phyloP scores from a whole-genome alignment of 2,797 vertebrate species.

The Bovichtus variegatus region DNA sequence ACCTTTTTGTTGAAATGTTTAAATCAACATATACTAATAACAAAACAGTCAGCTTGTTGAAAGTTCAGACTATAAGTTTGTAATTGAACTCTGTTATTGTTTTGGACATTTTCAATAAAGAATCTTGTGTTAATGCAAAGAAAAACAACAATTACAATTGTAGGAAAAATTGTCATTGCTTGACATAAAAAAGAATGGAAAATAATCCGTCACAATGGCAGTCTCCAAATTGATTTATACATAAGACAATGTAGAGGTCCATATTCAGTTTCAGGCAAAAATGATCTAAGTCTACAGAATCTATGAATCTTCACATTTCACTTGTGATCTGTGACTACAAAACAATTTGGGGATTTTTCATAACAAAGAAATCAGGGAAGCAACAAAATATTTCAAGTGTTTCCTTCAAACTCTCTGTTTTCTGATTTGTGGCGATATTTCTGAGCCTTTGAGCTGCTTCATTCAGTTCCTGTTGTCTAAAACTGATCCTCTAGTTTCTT shows the following conservation, averaged over 20 bases:
- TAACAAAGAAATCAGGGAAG: background rate
- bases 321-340: too few relatives aligned
- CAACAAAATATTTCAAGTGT: background rate
- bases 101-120: background rate
- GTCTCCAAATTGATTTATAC: background rate
- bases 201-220: background rate
- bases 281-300: background rate
- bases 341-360: background rate
- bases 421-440: background rate
- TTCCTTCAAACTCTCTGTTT: background rate
- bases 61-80: background rate
- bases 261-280: background rate
- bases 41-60: background rate
- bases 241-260: background rate
- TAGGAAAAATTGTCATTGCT: background rate
- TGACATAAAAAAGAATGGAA: background rate
- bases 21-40: background rate
- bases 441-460: background rate
- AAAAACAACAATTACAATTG: background rate
- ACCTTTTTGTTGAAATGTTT: background rate
- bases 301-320: too few relatives aligned
- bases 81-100: background rate
- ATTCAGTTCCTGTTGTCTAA: background rate
- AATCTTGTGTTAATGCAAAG: background rate
- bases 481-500: constrained; percentile 16